Evolutionary conservation across 2,888 invertebrate genomes (phyloP).

Genomic region (Asteroscopus sphinx): DNA sequence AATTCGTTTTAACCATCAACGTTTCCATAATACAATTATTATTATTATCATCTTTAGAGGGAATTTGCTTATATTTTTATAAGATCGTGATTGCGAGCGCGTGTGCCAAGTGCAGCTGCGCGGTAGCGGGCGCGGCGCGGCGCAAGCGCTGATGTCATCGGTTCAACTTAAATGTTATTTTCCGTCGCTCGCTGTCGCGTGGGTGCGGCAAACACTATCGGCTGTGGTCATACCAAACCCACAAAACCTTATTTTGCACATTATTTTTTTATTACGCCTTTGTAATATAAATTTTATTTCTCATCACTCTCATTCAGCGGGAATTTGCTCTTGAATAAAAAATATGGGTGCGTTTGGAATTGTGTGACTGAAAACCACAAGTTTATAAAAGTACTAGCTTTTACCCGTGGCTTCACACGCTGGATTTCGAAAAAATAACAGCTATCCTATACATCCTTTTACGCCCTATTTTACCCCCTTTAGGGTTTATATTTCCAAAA

Average conservation of each 20-base stretch:
- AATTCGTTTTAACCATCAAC: constrained; percentile 7
- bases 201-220: constrained; percentile 79
- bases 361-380: not conserved
- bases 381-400: not conserved
- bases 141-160: constrained; percentile 87
- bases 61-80: constrained; percentile 50
- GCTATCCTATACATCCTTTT: too few species aligned
- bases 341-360: constrained; percentile 4
- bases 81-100: constrained; percentile 67
- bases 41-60: constrained; percentile 29
- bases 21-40: constrained; percentile 38
- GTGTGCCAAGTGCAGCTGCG: constrained; percentile 66
- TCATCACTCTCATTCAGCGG: constrained; percentile 34
- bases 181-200: constrained; percentile 81
- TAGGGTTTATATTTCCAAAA: too few species aligned
- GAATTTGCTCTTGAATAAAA: constrained; percentile 20
- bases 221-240: constrained; percentile 72
- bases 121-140: constrained; percentile 81
- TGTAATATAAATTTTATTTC: constrained; percentile 44
- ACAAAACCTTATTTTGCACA: constrained; percentile 53
- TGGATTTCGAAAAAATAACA: too few species aligned
- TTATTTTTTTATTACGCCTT: constrained; percentile 45
- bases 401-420: too few species aligned
- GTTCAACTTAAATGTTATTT: constrained; percentile 85
- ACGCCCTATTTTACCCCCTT: too few species aligned